Evolutionary conservation across 2,113 vertebrate species (phyloP).

Genomic region (Gymnocephalus cernua): DNA sequence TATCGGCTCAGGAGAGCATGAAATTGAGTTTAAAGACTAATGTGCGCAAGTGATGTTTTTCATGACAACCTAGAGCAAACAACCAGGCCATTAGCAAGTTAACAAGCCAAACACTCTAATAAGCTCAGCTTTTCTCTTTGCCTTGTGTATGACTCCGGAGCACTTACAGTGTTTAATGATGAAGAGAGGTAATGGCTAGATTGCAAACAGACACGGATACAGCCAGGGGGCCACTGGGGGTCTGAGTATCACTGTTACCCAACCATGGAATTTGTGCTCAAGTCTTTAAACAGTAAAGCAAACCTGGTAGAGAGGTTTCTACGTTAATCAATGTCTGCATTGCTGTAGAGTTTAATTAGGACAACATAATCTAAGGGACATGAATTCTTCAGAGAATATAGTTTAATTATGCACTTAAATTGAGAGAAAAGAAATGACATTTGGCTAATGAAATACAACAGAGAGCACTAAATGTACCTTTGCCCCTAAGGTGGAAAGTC

Average conservation of each 20-base stretch:
- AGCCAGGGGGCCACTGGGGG: constrained; percentile 21
- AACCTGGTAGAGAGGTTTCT: constrained; percentile 5
- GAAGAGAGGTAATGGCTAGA: constrained; percentile 55
- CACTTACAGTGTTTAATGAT: constrained; percentile 65
- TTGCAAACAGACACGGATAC: constrained; percentile 37
- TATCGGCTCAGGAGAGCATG: constrained; percentile 74
- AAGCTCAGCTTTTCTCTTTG: constrained; percentile 46
- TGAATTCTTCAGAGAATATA: constrained; percentile 12
- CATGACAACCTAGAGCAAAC: constrained; percentile 76
- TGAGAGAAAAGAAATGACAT: background rate
- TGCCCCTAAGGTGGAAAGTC: background rate
- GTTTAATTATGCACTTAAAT: constrained; percentile 17
- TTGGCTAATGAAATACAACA: constrained; percentile 7
- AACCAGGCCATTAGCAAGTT: constrained; percentile 74
- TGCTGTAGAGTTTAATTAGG: constrained; percentile 26
- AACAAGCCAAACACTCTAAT: constrained; percentile 76
- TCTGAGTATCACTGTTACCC: constrained; percentile 41
- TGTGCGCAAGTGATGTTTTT: constrained; percentile 66
- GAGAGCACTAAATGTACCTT: constrained; percentile 22
- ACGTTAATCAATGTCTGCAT: constrained; percentile 25
- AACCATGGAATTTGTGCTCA: constrained; percentile 46
- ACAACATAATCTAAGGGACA: constrained; percentile 17
- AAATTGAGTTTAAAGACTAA: constrained; percentile 78
- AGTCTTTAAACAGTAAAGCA: constrained; percentile 8
- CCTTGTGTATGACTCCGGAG: constrained; percentile 28